phyloP scores from a whole-genome alignment of 2,888 invertebrate species.

The Lasioglossum marginatum region DNA sequence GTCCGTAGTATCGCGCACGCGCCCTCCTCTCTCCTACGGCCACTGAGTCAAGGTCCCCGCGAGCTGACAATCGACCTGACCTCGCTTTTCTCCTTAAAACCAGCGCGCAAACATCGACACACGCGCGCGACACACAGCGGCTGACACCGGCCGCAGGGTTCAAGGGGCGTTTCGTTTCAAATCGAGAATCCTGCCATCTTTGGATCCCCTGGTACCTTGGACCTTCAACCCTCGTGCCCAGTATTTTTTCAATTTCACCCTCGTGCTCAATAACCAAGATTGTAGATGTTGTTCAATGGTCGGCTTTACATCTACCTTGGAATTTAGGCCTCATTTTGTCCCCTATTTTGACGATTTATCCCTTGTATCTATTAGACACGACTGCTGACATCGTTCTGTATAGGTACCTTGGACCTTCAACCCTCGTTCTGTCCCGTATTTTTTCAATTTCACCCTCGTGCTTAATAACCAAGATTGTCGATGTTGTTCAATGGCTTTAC shows the following conservation, averaged over 20 bases:
- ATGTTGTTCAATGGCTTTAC: background rate
- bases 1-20: conserved; percentile 67
- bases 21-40: conserved; percentile 66
- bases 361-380: no score
- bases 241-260: background rate
- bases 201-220: background rate
- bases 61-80: conserved; percentile 78
- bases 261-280: background rate
- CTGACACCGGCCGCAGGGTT: background rate
- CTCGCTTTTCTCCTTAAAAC: conserved; percentile 73
- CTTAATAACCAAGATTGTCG: background rate
- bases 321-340: no score
- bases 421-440: no score
- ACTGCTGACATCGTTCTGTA: no score
- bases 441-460: background rate
- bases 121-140: background rate
- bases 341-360: no score
- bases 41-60: conserved; percentile 78
- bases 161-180: background rate
- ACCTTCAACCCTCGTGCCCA: background rate
- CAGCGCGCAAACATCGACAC: conserved; percentile 51
- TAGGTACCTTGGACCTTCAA: no score
- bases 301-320: no score
- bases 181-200: background rate
- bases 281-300: background rate